These are phyloP conservation scores for Barypeithes pellucidus DNA, from an alignment of 2,888 invertebrate genomes.

Conservation along the genomic window DNA sequence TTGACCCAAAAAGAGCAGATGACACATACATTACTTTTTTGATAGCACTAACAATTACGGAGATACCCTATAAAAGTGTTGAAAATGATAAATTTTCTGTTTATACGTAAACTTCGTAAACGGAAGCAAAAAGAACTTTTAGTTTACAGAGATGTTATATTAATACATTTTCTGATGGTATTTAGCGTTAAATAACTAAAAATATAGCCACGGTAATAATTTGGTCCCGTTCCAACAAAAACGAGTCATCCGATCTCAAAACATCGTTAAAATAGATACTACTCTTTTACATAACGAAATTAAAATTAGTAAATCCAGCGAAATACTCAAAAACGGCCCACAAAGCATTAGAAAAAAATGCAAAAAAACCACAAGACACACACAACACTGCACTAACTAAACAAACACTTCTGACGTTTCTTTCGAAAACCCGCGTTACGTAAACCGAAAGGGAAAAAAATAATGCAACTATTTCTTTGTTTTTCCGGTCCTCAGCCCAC, in stretches of 20 bases:
- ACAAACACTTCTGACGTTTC: constrained; percentile 37
- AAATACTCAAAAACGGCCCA: constrained; percentile 13
- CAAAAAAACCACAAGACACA: neutral
- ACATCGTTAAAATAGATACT: constrained; percentile 25
- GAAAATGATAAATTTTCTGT: no score
- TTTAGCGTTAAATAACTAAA: constrained; percentile 28
- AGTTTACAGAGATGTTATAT: neutral
- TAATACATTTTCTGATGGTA: constrained; percentile 9
- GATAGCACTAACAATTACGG: no score
- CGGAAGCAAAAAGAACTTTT: no score
- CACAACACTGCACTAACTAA: constrained; percentile 44
- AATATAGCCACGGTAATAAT: constrained; percentile 30
- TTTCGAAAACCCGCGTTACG: constrained; percentile 11
- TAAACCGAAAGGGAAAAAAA: constrained; percentile 25
- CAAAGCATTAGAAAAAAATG: neutral
- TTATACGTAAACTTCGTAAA: no score
- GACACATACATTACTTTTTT: no score
- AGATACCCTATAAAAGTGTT: no score
- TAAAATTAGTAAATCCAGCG: neutral
- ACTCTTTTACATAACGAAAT: constrained; percentile 31
- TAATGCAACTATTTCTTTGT: constrained; percentile 9
- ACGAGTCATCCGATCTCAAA: constrained; percentile 33
- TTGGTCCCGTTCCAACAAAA: constrained; percentile 45
- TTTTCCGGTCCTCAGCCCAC: constrained; percentile 5
- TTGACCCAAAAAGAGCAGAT: no score